Percentiles rank a stretch among this genome's conserved stretches.
Evolutionary conservation across 1,140 invertebrate genomes (phyloP).

Genomic region (Thrips palmi): DNA sequence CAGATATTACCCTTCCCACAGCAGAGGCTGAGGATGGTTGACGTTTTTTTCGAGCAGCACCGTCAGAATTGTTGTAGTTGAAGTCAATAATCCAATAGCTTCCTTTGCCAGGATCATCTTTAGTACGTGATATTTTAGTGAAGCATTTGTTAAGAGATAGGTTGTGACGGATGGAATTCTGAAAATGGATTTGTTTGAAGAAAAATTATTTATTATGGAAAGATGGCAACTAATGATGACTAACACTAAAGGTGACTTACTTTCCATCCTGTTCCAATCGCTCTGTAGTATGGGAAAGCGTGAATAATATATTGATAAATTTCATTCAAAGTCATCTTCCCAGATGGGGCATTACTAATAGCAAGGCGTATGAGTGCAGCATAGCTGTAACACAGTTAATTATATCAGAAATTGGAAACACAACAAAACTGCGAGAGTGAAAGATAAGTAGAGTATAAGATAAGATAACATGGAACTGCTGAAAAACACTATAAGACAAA

Average conservation of each 20-base stretch:
- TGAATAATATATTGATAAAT: slow-evolving; percentile 59
- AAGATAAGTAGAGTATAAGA: neutral
- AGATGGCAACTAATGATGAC: slow-evolving; percentile 6
- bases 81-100: slow-evolving; percentile 42
- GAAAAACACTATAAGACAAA: no score
- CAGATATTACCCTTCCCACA: no score
- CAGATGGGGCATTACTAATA: slow-evolving; percentile 45
- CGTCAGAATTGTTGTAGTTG: no score
- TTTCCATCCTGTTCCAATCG: slow-evolving; percentile 52
- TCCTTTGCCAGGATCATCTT: slow-evolving; percentile 43
- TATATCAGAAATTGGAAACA: neutral
- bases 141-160: slow-evolving; percentile 26
- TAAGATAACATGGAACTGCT: neutral
- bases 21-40: no score
- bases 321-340: slow-evolving; percentile 52
- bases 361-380: slow-evolving; percentile 49
- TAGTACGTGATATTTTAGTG: slow-evolving; percentile 38
- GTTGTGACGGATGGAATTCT: slow-evolving; percentile 20
- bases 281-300: slow-evolving; percentile 52
- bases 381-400: slow-evolving; percentile 30
- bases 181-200: slow-evolving; percentile 7
- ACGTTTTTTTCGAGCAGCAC: no score
- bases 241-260: slow-evolving; percentile 22
- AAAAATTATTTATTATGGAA: neutral
- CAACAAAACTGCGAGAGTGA: neutral